Percentiles rank a stretch among this genome's conserved stretches.
phyloP scores from a whole-genome alignment of 2,888 invertebrate species.

The Lissocephala sabroskyi region DNA sequence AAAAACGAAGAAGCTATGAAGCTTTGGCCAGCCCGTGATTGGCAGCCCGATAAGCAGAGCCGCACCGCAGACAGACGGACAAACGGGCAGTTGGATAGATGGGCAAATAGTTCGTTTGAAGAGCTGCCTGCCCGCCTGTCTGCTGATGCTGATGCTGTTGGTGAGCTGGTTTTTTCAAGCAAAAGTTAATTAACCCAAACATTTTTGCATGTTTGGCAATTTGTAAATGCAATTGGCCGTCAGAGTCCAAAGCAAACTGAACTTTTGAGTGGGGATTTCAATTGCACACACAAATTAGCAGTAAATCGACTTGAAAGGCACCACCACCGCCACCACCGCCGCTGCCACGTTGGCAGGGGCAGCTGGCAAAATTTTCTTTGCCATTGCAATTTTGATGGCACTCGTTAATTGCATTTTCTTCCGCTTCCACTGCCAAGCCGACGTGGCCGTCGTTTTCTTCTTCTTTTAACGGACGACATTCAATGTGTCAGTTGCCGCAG shows the following conservation, averaged over 20 bases:
- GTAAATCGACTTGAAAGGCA: constrained; percentile 12
- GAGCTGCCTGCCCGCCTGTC: neutral
- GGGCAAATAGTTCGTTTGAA: neutral
- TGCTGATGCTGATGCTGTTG: constrained; percentile 3
- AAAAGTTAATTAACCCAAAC: constrained; percentile 31
- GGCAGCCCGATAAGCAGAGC: constrained; percentile 18
- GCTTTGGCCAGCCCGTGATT: constrained; percentile 20
- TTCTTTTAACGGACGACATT: constrained; percentile 10
- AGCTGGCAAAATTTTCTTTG: constrained; percentile 30
- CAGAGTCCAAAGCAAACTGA: constrained; percentile 16
- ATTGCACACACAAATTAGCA: constrained; percentile 14
- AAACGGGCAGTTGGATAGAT: no score
- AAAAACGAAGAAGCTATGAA: constrained; percentile 12
- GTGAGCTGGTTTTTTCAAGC: constrained; percentile 6
- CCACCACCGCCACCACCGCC: no score
- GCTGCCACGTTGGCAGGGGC: constrained; percentile 5
- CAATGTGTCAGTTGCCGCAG: constrained; percentile 24
- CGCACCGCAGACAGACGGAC: no score
- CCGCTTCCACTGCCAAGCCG: neutral
- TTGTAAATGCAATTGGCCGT: constrained; percentile 10
- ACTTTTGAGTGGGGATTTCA: no score
- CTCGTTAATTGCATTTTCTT: constrained; percentile 50
- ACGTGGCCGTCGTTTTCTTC: neutral
- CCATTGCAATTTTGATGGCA: constrained; percentile 34
- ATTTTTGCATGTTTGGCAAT: constrained; percentile 17